A percentile compares a stretch with the other conserved stretches of the same genome.
These are phyloP conservation scores for Hydrotaea diabolus DNA, from an alignment of 2,888 invertebrate species.

Conservation along the genomic window DNA sequence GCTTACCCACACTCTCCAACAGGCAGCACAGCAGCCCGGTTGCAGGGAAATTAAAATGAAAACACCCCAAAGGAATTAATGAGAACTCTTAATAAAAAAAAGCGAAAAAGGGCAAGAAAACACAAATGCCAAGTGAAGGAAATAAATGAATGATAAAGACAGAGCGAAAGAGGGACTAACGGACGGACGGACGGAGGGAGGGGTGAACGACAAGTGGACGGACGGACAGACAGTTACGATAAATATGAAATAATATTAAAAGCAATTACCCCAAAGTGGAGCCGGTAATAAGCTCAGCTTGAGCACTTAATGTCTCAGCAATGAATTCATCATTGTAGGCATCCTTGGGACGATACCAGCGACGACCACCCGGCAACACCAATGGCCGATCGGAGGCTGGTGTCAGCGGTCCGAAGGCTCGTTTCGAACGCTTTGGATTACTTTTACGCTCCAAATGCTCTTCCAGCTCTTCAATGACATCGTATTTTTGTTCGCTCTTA, in stretches of 20 bases:
- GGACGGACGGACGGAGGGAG: not conserved
- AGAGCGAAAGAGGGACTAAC: not conserved
- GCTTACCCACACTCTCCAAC: not conserved
- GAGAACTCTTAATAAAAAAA: slow-evolving; percentile 1
- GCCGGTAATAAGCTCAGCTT: slow-evolving; percentile 92
- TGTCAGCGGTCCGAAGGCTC: slow-evolving; percentile 83
- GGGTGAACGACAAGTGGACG: not conserved
- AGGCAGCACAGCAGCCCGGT: not conserved
- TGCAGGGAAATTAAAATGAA: slow-evolving; percentile 23
- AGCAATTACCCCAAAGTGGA: slow-evolving; percentile 89
- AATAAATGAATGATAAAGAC: slow-evolving; percentile 8
- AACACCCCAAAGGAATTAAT: slow-evolving; percentile 6
- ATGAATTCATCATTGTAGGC: slow-evolving; percentile 95
- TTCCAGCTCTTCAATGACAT: slow-evolving; percentile 82
- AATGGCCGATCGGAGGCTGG: slow-evolving; percentile 87
- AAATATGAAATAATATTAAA: slow-evolving; percentile 33
- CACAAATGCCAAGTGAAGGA: not conserved
- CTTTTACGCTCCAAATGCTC: slow-evolving; percentile 81
- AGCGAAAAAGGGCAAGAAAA: not conserved
- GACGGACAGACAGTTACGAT: slow-evolving; percentile 18
- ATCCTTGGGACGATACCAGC: slow-evolving; percentile 91
- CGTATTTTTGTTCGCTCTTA: slow-evolving; percentile 70
- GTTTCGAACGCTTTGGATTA: slow-evolving; percentile 81
- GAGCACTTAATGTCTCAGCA: slow-evolving; percentile 90
- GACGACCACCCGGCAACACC: slow-evolving; percentile 88